Evolutionary conservation across 1,140 invertebrate species (phyloP).

Genomic region (Aradophagus sp.): DNA sequence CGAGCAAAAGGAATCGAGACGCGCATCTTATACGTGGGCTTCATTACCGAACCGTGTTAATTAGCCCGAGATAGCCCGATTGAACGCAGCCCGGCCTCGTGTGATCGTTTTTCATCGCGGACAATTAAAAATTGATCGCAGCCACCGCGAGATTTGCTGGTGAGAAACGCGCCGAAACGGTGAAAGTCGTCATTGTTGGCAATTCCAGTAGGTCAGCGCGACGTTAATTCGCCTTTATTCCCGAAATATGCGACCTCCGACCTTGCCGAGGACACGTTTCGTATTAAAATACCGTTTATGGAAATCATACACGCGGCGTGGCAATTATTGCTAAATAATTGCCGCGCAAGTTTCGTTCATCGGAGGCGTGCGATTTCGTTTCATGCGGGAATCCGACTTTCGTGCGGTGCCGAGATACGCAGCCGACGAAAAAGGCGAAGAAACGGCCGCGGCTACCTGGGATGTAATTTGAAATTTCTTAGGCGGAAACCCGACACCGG

Average conservation of each 20-base stretch:
- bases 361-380: constrained; percentile 24
- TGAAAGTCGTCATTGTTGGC: background rate
- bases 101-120: constrained; percentile 27
- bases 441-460: constrained; percentile 8
- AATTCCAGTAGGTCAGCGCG: too few species aligned
- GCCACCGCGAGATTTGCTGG: constrained; percentile 12
- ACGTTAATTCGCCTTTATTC: too few species aligned
- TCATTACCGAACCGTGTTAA: constrained; percentile 72
- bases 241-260: too few species aligned
- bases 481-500: constrained; percentile 23
- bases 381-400: constrained; percentile 25
- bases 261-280: too few species aligned
- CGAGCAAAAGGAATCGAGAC: constrained; percentile 51
- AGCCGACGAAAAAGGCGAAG: constrained; percentile 3
- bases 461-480: constrained; percentile 49
- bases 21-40: constrained; percentile 66
- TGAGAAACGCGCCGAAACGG: constrained; percentile 3
- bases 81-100: constrained; percentile 47
- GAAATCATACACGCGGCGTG: constrained; percentile 6
- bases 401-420: constrained; percentile 13
- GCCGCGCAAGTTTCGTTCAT: constrained; percentile 11
- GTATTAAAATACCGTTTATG: constrained; percentile 17
- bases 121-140: constrained; percentile 42
- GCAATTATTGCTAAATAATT: constrained; percentile 31
- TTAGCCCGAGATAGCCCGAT: constrained; percentile 70